A percentile compares a stretch with the other conserved stretches of the same genome.
Evolutionary conservation across 2,797 vertebrate genomes (phyloP).

Genomic region (Thamnophis elegans): DNA sequence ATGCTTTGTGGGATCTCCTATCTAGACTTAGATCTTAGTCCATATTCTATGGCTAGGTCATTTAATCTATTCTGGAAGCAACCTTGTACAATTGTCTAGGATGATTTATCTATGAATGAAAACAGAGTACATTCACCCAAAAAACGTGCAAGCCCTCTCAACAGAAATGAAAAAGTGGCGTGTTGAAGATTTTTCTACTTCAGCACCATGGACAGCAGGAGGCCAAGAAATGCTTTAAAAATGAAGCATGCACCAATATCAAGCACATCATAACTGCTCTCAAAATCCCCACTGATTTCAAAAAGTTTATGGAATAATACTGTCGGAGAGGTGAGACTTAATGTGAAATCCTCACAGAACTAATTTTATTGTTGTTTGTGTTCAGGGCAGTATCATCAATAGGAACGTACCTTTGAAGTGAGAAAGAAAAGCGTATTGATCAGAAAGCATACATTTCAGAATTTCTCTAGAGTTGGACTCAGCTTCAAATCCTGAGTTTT

Average conservation of each 20-base stretch:
- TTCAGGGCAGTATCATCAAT: background rate
- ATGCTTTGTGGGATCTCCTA: too few relatives aligned
- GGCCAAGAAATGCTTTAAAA: background rate
- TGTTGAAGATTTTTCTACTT: background rate
- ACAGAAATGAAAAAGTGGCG: background rate
- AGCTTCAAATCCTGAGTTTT: background rate
- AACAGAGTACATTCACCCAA: background rate
- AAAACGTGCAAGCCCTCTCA: background rate
- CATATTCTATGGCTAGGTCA: too few relatives aligned
- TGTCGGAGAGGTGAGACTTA: background rate
- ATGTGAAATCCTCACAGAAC: background rate
- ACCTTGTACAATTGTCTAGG: background rate
- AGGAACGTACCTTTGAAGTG: background rate
- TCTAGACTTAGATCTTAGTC: too few relatives aligned
- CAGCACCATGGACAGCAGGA: slow-evolving; percentile 8
- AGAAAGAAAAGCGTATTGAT: background rate
- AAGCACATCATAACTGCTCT: background rate
- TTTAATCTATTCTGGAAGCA: background rate
- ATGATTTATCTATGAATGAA: background rate
- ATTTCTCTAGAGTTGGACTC: background rate
- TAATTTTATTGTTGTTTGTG: background rate
- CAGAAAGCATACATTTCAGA: background rate
- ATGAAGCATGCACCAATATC: too few relatives aligned
- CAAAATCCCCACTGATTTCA: background rate
- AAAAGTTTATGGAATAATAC: background rate